These are phyloP conservation scores for Lichenostomus cassidix DNA, from an alignment of 2,113 vertebrate genomes.

Conservation along the genomic window DNA sequence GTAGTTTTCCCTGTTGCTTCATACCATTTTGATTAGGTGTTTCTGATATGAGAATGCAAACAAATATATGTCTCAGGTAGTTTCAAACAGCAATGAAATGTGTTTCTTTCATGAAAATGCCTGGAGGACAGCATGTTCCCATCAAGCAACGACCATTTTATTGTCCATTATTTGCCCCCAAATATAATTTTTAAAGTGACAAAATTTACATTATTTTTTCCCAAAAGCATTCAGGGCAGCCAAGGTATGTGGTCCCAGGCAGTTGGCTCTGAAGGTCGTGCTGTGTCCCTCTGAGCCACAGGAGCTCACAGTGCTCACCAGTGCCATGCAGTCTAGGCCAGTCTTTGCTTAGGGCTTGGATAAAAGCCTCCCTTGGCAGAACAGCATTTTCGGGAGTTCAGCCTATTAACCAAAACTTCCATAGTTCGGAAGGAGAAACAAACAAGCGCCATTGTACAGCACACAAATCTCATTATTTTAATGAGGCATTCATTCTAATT, in stretches of 20 bases:
- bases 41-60: neutral
- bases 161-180: neutral
- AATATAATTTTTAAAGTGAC: neutral
- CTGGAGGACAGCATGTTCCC: neutral
- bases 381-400: neutral
- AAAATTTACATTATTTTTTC: neutral
- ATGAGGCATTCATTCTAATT: conserved; percentile 22
- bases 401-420: neutral
- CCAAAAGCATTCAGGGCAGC: neutral
- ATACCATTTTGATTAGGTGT: conserved; percentile 18
- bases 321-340: accelerated
- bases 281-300: accelerated
- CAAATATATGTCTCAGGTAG: neutral
- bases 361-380: neutral
- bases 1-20: conserved; percentile 6
- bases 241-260: neutral
- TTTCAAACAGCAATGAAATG: neutral
- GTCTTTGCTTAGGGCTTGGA: neutral
- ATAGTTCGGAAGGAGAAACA: neutral
- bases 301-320: accelerated
- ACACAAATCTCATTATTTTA: conserved; percentile 26
- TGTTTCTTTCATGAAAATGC: neutral
- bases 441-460: neutral
- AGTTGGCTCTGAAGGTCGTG: neutral
- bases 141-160: neutral